phyloP scores from a whole-genome alignment of 2,888 invertebrate genomes.

The Frankliniella intonsa region DNA sequence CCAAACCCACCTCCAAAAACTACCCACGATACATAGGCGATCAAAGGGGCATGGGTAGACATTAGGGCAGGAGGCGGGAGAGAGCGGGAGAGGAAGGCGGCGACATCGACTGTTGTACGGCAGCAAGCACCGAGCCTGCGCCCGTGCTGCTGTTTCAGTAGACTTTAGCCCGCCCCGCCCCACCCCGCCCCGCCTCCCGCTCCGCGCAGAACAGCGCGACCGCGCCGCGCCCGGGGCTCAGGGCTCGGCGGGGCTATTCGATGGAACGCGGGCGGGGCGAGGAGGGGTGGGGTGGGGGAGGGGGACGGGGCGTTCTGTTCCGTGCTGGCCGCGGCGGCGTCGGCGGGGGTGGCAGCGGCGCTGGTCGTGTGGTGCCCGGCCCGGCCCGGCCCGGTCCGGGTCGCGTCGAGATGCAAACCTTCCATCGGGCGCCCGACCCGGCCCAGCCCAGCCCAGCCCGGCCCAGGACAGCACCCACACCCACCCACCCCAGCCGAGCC shows the following conservation, averaged over 20 bases:
- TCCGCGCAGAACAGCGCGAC: not conserved
- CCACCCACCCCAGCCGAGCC: not conserved
- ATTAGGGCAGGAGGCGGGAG: too few species aligned
- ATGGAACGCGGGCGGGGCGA: too few species aligned
- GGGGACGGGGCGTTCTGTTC: not conserved
- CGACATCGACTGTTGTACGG: too few species aligned
- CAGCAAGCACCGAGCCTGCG: too few species aligned
- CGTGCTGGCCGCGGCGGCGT: not conserved
- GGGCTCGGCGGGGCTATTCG: too few species aligned
- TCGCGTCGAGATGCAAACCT: constrained; percentile 10
- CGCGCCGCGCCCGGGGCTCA: not conserved
- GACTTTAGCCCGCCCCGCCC: not conserved
- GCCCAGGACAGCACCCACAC: not conserved
- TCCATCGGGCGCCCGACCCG: not conserved
- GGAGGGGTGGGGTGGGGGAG: not conserved
- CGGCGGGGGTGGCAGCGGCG: too few species aligned
- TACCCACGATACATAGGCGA: too few species aligned
- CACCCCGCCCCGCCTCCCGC: not conserved
- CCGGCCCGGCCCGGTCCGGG: not conserved
- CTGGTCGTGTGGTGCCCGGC: too few species aligned
- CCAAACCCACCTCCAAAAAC: too few species aligned
- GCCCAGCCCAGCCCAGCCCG: not conserved
- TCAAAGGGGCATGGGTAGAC: too few species aligned
- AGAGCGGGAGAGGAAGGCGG: too few species aligned
- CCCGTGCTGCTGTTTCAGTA: not conserved